Percentiles rank a stretch among this genome's conserved stretches.
These are phyloP conservation scores for Miltochrista miniata DNA, from an alignment of 2,888 invertebrate species.

Conservation along the genomic window DNA sequence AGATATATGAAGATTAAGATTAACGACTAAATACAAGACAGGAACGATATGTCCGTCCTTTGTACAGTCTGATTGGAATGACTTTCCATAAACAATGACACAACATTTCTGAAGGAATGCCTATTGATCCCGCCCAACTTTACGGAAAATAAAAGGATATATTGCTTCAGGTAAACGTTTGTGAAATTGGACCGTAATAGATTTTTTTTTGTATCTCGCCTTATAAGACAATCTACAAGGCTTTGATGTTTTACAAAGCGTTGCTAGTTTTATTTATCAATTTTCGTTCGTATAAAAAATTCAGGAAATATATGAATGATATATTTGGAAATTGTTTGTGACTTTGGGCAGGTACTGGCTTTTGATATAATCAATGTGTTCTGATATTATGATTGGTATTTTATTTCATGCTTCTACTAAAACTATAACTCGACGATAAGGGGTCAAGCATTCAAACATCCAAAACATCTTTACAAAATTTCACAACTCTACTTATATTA, in stretches of 20 bases:
- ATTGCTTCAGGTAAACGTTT: slow-evolving; percentile 37
- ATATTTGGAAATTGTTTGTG: slow-evolving; percentile 15
- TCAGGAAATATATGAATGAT: slow-evolving; percentile 13
- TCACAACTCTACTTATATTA: no score
- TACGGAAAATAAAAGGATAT: slow-evolving; percentile 50
- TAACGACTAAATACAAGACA: slow-evolving; percentile 60
- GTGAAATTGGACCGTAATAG: slow-evolving; percentile 32
- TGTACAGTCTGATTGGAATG: slow-evolving; percentile 72
- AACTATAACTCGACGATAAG: no score
- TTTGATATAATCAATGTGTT: slow-evolving; percentile 5
- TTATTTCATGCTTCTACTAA: no score
- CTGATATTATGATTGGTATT: no score
- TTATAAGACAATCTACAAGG: slow-evolving; percentile 17
- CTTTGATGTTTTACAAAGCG: slow-evolving; percentile 38
- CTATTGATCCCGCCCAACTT: slow-evolving; percentile 42
- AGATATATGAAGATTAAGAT: slow-evolving; percentile 72
- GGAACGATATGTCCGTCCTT: slow-evolving; percentile 66
- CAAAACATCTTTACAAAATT: no score
- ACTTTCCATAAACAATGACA: slow-evolving; percentile 76
- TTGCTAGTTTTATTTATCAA: slow-evolving; percentile 19
- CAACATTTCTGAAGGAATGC: slow-evolving; percentile 46
- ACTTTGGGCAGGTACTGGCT: background rate
- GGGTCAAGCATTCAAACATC: no score
- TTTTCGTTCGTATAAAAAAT: slow-evolving; percentile 8
- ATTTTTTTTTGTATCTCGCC: slow-evolving; percentile 28